Base-by-base conservation (phyloP, 2,113 vertebrate species). In the Micromys minutus region DNA sequence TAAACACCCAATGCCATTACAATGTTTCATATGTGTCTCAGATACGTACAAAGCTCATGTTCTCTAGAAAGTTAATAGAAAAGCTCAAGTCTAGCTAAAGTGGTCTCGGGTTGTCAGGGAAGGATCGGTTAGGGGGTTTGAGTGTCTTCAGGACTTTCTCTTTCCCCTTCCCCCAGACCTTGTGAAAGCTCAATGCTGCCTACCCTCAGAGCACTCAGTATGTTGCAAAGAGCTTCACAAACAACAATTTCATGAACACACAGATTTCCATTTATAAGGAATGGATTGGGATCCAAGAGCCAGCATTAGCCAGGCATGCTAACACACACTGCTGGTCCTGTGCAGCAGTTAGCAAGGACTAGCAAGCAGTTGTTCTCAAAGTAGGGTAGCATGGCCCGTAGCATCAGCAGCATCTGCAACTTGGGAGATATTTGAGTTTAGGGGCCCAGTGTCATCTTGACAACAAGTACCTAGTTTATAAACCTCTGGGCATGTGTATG, bases 251-350 rank as follows among this genome's bases (percentile, higher is more conserved):
- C 67, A 39, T 31, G n/a, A 42, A 87, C 84, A 87, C 24, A 17
- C 4, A 69, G 50, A 36, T 79, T 91, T 36, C 39, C 61, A 79
- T 22, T 77, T 16, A 3, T 19, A 3, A 42, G 39, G 57, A 55
- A 63, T 7, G 5, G 19, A 57, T 7, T 29, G 39, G 11, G 26
- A 9, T 75, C 59, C 45, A 31, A 59, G 55, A 69, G 2, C 80
- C 50, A 47, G 69, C 15, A 3, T 29, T 81, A 55, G 42, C 74
- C 69, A 87, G 29, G 47, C 7, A 45, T 9, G 24, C 5, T 26
- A 42, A 2, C 0, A 9, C 0, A 7, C 0, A 4, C 13, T 0
- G 65, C 81, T n/a, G 74, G 50, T 45, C 76, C 67, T 0, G 3
- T 11, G 42, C 17, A 29, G 16, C 63, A 63, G 24, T 63, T 2